Percentiles rank a stretch among this genome's conserved stretches.
Evolutionary conservation across 2,113 vertebrate genomes (phyloP).

Genomic region (Psophia crepitans): DNA sequence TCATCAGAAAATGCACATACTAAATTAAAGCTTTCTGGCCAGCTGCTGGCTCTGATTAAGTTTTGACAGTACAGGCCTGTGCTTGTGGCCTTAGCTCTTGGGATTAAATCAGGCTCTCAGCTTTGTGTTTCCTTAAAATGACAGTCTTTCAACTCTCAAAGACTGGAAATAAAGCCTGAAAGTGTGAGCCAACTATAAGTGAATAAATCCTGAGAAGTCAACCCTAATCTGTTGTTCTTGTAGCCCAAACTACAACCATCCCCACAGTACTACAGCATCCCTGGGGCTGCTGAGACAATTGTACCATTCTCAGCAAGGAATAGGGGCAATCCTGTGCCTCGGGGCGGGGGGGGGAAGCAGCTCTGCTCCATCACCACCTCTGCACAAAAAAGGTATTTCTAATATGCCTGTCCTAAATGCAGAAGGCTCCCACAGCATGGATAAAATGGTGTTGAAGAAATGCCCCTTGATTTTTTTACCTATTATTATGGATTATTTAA

Average conservation of each 20-base stretch:
- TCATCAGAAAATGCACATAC: background rate
- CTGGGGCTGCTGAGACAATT: fast-evolving
- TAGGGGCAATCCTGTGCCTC: fast-evolving
- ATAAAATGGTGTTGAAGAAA: background rate
- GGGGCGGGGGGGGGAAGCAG: no score
- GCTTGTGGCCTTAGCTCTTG: background rate
- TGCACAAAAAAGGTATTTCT: background rate
- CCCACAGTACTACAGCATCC: background rate
- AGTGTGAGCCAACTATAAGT: background rate
- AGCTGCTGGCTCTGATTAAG: background rate
- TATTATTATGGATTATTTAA: background rate
- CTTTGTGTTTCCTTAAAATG: background rate
- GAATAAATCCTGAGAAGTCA: background rate
- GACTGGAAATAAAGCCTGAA: background rate
- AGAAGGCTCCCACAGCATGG: background rate
- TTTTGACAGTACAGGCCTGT: background rate
- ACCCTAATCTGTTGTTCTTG: background rate
- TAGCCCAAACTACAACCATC: background rate
- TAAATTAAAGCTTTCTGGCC: background rate
- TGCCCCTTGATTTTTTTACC: background rate
- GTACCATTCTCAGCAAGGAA: background rate
- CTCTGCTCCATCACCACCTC: background rate
- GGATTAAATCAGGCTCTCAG: background rate
- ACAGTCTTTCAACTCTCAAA: background rate
- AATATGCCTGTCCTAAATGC: background rate